Conservation (phyloP, 1,140 invertebrate genomes). For the Sipha flava region DNA sequence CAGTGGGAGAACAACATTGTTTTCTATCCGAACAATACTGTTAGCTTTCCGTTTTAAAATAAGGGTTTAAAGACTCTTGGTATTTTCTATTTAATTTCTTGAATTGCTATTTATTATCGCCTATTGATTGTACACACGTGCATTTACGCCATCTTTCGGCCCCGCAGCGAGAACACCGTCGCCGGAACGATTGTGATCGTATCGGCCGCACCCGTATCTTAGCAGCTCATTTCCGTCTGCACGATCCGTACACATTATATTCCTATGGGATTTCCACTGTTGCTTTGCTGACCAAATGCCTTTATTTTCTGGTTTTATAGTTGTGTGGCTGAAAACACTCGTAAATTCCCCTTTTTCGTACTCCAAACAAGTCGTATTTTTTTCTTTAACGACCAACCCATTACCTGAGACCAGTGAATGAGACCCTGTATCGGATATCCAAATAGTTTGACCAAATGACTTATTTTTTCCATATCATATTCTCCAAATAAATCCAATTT, state of each 20-base stretch:
- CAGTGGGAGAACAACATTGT: too few species aligned
- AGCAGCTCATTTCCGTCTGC: slow-evolving; percentile 25
- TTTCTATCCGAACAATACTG: too few species aligned
- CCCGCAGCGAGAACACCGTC: neutral
- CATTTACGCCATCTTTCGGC: neutral
- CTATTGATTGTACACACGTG: neutral
- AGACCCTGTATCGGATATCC: too few species aligned
- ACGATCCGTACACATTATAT: neutral
- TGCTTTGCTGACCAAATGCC: slow-evolving; percentile 22
- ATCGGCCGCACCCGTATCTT: slow-evolving; percentile 12
- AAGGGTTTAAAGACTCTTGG: neutral
- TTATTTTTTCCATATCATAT: too few species aligned
- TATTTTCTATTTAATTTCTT: slow-evolving; percentile 27
- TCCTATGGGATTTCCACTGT: neutral
- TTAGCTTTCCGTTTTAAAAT: neutral
- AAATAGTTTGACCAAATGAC: too few species aligned
- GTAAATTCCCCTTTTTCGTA: slow-evolving; percentile 19
- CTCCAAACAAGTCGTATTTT: neutral
- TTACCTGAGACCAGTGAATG: neutral
- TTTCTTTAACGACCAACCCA: neutral
- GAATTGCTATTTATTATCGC: slow-evolving; percentile 15
- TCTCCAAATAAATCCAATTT: too few species aligned
- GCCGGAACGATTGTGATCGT: neutral
- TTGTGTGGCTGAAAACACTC: neutral
- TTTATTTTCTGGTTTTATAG: slow-evolving; percentile 11